phyloP scores from a whole-genome alignment of 2,888 invertebrate genomes.

The Emmelina monodactyla region DNA sequence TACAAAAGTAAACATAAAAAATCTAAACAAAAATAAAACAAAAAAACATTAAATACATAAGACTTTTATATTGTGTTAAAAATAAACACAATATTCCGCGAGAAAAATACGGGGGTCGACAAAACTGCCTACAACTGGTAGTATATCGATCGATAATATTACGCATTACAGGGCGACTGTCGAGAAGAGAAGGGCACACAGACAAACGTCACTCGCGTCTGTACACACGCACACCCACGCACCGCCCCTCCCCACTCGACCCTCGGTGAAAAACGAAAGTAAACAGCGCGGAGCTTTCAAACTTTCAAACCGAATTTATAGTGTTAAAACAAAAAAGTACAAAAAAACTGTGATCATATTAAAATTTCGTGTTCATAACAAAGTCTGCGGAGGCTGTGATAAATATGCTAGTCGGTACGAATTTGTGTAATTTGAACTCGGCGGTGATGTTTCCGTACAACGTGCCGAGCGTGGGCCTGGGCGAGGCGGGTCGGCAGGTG shows the following conservation, averaged over 20 bases:
- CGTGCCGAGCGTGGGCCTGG: conserved; percentile 26
- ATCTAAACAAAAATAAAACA: neutral
- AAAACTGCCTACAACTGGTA: conserved; percentile 39
- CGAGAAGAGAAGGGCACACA: conserved; percentile 29
- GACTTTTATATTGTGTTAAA: too few species aligned
- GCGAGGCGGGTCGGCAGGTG: conserved; percentile 10
- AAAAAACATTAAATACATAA: conserved; percentile 24
- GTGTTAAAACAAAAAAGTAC: conserved; percentile 46
- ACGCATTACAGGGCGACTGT: conserved; percentile 57
- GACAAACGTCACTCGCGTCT: conserved; percentile 31
- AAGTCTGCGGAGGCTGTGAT: conserved; percentile 30
- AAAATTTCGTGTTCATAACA: conserved; percentile 34
- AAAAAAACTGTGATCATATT: conserved; percentile 47
- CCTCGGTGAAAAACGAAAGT: conserved; percentile 39
- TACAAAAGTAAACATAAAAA: neutral
- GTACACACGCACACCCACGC: conserved; percentile 28
- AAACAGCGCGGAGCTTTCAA: conserved; percentile 49
- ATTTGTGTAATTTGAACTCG: conserved; percentile 39
- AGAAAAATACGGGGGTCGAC: conserved; percentile 36
- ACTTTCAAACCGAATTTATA: conserved; percentile 59
- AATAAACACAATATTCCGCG: too few species aligned
- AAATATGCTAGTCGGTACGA: conserved; percentile 52
- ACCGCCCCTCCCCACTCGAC: conserved; percentile 29
- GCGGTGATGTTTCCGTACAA: conserved; percentile 37
- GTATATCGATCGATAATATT: conserved; percentile 65